Conservation (phyloP, 2,888 invertebrate genomes). For the Caenorhabditis sp. region DNA sequence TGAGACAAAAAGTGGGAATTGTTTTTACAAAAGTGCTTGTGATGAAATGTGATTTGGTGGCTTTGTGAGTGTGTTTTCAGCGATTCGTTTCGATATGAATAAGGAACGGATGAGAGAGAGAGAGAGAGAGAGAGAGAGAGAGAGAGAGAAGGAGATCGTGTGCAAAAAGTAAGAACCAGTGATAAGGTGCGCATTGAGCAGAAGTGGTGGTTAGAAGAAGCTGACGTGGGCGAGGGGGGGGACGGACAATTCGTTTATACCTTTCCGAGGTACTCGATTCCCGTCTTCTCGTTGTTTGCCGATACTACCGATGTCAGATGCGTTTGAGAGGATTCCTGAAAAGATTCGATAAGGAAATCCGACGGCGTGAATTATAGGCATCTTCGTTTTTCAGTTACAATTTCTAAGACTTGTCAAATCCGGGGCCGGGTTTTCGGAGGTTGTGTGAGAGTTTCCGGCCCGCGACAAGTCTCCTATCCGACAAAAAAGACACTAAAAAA, state of each 20-base stretch:
- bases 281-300: conserved; percentile 48
- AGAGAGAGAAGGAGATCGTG: conserved; percentile 6
- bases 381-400: no score
- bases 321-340: conserved; percentile 18
- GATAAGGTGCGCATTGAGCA: conserved; percentile 5
- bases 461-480: no score
- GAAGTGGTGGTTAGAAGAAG: conserved; percentile 21
- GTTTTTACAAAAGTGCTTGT: no score
- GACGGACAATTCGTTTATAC: conserved; percentile 40
- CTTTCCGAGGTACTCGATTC: conserved; percentile 56
- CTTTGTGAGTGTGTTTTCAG: conserved; percentile 10
- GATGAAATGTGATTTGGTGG: background rate
- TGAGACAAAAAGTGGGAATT: no score
- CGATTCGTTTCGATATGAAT: no score
- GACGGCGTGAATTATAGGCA: no score
- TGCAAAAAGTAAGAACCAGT: conserved; percentile 10
- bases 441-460: no score
- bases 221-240: no score
- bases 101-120: background rate
- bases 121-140: background rate
- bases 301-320: conserved; percentile 20
- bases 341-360: no score
- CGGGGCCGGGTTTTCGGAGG: no score
- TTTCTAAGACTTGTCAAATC: no score
- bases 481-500: no score